These are phyloP conservation scores for Syngnathus floridae DNA, from an alignment of 2,113 vertebrate species.

Conservation along the genomic window DNA sequence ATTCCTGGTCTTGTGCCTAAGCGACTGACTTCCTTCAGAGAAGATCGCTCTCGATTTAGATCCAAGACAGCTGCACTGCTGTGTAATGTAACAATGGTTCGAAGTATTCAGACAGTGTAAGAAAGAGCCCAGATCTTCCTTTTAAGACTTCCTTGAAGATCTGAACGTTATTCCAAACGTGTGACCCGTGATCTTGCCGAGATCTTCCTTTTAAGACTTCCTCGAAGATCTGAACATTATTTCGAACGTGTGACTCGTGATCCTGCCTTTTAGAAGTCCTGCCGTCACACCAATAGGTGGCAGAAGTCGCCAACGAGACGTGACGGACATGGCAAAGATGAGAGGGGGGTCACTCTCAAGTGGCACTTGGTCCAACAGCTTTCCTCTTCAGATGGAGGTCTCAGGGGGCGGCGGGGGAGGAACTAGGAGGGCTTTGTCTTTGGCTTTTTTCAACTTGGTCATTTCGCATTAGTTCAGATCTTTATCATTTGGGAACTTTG, in stretches of 20 bases:
- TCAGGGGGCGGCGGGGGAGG: conserved; percentile 42
- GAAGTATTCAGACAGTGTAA: background rate
- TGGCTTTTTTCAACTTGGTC: background rate
- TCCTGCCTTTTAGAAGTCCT: conserved; percentile 37
- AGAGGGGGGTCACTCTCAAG: conserved; percentile 60
- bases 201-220: background rate
- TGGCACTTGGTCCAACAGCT: conserved; percentile 67
- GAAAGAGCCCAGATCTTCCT: background rate
- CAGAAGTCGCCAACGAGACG: conserved; percentile 52
- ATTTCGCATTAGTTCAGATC: background rate
- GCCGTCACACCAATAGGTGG: conserved; percentile 67
- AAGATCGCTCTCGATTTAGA: background rate
- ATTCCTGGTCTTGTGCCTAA: background rate
- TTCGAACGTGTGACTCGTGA: conserved; percentile 26
- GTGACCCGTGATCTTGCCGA: conserved; percentile 28
- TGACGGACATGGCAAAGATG: conserved; percentile 54
- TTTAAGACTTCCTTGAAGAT: background rate
- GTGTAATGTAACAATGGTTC: conserved; percentile 3
- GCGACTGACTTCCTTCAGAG: background rate
- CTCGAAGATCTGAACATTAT: background rate
- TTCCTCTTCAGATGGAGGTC: conserved; percentile 60
- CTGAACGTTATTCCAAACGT: background rate
- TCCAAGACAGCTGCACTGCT: background rate
- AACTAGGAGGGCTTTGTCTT: conserved; percentile 9
- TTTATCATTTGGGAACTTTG: background rate